Conservation (phyloP, 2,113 vertebrate genomes). For the Bufo gargarizans region DNA sequence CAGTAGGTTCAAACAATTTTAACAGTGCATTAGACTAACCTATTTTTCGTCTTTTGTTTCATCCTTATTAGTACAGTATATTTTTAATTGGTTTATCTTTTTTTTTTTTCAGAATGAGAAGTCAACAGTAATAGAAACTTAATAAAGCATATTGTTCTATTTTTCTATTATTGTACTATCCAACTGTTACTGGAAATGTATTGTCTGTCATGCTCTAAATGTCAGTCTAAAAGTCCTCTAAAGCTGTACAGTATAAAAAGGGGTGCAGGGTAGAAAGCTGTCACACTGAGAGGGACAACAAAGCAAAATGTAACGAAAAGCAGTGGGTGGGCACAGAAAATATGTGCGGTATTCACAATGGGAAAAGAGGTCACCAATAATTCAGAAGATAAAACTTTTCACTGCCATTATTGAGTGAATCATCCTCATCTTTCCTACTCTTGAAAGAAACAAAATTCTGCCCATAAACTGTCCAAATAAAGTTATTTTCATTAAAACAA, state of each 20-base stretch:
- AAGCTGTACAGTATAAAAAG: background rate
- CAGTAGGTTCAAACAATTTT: too few species aligned
- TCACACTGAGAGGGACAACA: constrained; percentile 4
- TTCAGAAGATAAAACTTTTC: background rate
- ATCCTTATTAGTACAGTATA: too few species aligned
- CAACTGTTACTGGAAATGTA: background rate
- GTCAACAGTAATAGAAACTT: background rate
- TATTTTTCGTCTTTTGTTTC: too few species aligned
- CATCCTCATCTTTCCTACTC: background rate
- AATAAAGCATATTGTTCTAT: background rate
- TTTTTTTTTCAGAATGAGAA: background rate
- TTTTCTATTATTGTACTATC: background rate
- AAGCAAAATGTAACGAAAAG: background rate
- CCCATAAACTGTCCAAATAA: background rate
- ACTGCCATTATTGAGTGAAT: background rate
- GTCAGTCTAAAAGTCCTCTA: background rate
- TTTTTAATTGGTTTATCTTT: background rate
- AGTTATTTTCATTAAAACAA: background rate
- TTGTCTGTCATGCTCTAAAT: background rate
- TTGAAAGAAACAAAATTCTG: background rate
- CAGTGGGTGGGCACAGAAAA: background rate
- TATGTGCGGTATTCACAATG: constrained; percentile 7
- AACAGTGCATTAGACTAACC: background rate
- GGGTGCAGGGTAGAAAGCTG: background rate
- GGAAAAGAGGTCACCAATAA: constrained; percentile 7